phyloP scores from a whole-genome alignment of 2,888 invertebrate genomes.

The Netelia fuscicornis region DNA sequence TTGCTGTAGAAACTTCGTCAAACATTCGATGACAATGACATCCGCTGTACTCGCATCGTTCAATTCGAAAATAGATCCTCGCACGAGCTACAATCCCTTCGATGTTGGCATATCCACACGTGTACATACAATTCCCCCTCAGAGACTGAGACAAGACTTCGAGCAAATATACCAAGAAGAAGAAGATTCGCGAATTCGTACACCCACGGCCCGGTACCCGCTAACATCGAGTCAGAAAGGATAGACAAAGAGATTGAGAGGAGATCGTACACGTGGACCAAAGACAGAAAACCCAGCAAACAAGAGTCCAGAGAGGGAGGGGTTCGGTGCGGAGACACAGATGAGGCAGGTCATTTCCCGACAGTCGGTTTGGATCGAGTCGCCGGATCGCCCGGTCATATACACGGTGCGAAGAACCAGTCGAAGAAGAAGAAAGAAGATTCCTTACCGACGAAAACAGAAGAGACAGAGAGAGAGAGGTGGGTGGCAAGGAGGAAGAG shows the following conservation, averaged over 20 bases:
- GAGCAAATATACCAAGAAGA: constrained; percentile 46
- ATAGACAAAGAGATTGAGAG: background rate
- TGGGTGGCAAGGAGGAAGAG: background rate
- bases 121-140: constrained; percentile 46
- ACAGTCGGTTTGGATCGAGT: constrained; percentile 52
- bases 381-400: constrained; percentile 51
- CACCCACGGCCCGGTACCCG: background rate
- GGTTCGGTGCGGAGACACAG: constrained; percentile 45
- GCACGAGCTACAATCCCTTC: constrained; percentile 28
- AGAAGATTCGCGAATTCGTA: constrained; percentile 31
- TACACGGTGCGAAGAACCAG: constrained; percentile 15
- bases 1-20: background rate
- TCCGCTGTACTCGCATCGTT: constrained; percentile 19
- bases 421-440: constrained; percentile 2
- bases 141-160: background rate
- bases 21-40: background rate
- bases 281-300: background rate
- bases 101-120: constrained; percentile 30
- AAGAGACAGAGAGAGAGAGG: background rate
- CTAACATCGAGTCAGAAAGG: background rate
- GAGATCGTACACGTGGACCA: background rate
- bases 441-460: constrained; percentile 22
- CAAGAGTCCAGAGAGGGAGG: background rate
- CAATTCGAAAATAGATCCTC: constrained; percentile 62
- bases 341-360: constrained; percentile 65